Evolutionary conservation across 1,140 invertebrate genomes (phyloP), one percentile per base, ranked within the genome.

Genomic region (Sycophaga agraensis): DNA sequence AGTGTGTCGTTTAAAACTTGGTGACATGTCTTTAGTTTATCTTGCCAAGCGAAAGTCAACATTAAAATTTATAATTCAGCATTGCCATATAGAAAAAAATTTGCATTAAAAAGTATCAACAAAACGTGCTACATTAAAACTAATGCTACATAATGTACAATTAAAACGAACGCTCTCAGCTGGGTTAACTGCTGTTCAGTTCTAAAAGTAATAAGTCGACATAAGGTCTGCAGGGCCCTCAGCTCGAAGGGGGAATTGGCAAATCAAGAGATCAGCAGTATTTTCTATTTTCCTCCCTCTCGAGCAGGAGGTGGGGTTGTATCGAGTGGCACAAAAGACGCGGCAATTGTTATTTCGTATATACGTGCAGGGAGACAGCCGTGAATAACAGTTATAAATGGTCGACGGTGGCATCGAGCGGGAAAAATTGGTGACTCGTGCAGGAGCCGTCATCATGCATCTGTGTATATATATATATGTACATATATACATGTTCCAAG

Each of bases 221-320:
- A n/a, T 17, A 19, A 21, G 12, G 28, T 34, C 48, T 17, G 17
- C 6, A 0, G 17, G 4, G n/a, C 35, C 11, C 7, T 35, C 28
- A 39, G 19, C 17, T 7, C 4, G 61, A 46, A 49, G 59, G 64
- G 62, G 62, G 67, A 70, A 64, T 68, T 70, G 50, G 68, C 70
- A 70, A 71, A 74, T 73, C 69, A 72, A 74, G 73, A 74, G 71
- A 73, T 73, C 71, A 71, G 62, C 45, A 55, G 65, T 28, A 39
- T 8, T n/a, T n/a, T n/a, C n/a, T n/a, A n/a, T n/a, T n/a, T n/a
- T n/a, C n/a, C n/a, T n/a, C 8, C 43, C 46, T 57, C 59, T 21
- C 21, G 40, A 53, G 49, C 16, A 8, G 26, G 14, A 62, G 54
- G 40, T 17, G 45, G 61, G 64, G 57, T 65, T 61, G 60, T 59